Base-by-base conservation (phyloP, 53 echinoderm and acorn worm genomes). In the Paracentrotus lividus region DNA sequence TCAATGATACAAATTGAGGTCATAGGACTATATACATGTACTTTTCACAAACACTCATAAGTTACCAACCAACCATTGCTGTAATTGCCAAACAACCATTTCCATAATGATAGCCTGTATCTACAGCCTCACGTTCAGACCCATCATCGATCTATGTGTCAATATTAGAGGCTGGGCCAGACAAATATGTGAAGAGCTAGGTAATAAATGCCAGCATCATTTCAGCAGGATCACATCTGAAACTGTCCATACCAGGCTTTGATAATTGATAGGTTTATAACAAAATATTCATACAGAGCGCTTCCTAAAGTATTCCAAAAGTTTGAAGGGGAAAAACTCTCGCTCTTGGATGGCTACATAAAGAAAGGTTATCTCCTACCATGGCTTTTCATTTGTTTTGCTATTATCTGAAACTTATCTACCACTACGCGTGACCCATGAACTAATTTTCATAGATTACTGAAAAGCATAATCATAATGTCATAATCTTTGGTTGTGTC, bases 171-270 rank as follows among this genome's bases (percentile, higher is more conserved):
- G 27, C 47, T 81, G 81, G 81, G 47, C 44, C 81, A 45, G 81
- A 81, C 81, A 81, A 81, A 81, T 81, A 81, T 81, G 81, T 81
- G 33, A 81, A 24, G 47, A 81, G 81, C 47, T 45, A n/a, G 81
- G 81, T 81, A 81, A 81, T 81, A 81, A 81, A 81, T 47, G 81
- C 81, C 45, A 81, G 47, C 47, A 81, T 81, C 81, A 81, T 47
- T 81, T 81, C 47, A 26, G 24, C 7, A n/a, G 81, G 26, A 81
- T 81, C 81, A 81, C 81, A 47, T 81, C 47, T 81, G 45, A 81
- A 81, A 45, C 27, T 4, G 81, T 14, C 12, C 44, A 81, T n/a
- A n/a, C n/a, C n/a, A 32, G 44, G 76, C n/a, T 81, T 49, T 7
- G 47, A 45, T 18, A 72, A 32, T 21, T 36, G 18, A 38, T 29